A percentile compares a stretch with the other conserved stretches of the same genome.
Conservation (phyloP, 37 sponge, comb jelly and placozoan genomes). For the Halisarca cf. caerulea region DNA sequence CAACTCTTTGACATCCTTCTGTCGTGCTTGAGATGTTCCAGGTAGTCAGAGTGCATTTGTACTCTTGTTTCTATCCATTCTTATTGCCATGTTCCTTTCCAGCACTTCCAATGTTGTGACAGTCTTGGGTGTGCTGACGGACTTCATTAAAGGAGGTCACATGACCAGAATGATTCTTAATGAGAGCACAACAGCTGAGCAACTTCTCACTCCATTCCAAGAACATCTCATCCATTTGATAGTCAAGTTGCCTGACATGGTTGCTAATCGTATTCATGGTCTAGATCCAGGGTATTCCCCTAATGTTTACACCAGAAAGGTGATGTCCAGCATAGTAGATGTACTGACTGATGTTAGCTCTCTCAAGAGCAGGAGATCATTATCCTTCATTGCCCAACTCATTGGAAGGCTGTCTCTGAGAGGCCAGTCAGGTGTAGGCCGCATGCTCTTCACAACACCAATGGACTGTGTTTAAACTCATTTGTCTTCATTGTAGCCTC, state of each 20-base stretch:
- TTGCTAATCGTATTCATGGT: slow-evolving; percentile 26
- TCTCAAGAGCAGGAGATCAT: background rate
- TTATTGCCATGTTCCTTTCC: background rate
- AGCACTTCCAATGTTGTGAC: background rate
- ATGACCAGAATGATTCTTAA: background rate
- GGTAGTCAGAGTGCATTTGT: no score
- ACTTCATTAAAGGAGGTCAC: background rate
- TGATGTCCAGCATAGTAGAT: background rate
- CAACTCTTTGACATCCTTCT: no score
- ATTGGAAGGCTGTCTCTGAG: background rate
- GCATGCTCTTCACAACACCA: background rate
- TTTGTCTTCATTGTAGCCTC: background rate
- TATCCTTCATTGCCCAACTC: background rate
- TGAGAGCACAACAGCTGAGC: background rate
- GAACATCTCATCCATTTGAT: background rate
- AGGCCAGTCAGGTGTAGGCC: background rate
- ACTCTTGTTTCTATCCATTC: no score
- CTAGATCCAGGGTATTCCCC: slow-evolving; percentile 9
- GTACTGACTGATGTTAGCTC: background rate
- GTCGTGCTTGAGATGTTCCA: no score
- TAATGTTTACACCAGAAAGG: background rate
- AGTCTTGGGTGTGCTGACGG: background rate
- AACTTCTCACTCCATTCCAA: background rate
- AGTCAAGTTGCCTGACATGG: slow-evolving; percentile 3
- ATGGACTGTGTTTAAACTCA: background rate